A percentile compares a stretch with the other conserved stretches of the same genome.
Evolutionary conservation across 2,113 vertebrate species (phyloP).

Genomic region (Podiceps cristatus): DNA sequence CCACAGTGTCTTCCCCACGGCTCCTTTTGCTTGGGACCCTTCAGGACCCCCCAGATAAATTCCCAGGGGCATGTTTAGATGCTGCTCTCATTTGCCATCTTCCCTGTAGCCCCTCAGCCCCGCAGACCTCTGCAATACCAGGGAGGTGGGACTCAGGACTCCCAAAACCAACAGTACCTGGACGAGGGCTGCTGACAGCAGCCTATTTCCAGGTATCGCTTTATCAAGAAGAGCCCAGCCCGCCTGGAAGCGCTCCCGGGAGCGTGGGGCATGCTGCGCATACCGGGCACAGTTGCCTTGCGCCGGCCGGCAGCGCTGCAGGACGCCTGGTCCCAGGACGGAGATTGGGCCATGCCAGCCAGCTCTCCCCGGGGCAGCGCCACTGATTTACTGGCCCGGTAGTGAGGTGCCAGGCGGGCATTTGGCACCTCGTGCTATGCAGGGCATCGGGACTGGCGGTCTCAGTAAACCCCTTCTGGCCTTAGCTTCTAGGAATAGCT

Average conservation of each 20-base stretch:
- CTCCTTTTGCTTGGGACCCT: neutral
- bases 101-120: neutral
- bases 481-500: neutral
- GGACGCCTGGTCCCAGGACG: neutral
- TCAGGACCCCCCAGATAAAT: neutral
- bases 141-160: neutral
- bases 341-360: neutral
- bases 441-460: neutral
- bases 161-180: neutral
- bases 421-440: neutral
- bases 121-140: fast-evolving
- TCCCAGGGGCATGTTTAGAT: fast-evolving
- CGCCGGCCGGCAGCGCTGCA: neutral
- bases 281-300: neutral
- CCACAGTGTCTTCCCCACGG: fast-evolving
- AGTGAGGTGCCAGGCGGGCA: neutral
- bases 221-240: neutral
- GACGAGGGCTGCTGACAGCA: neutral
- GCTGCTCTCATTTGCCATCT: neutral
- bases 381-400: neutral
- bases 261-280: neutral
- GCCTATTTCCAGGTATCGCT: neutral
- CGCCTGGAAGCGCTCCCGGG: neutral
- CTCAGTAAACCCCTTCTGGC: neutral
- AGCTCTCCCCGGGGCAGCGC: fast-evolving